These are phyloP conservation scores for Somateria mollissima DNA, from an alignment of 2,797 vertebrate species.

Conservation along the genomic window DNA sequence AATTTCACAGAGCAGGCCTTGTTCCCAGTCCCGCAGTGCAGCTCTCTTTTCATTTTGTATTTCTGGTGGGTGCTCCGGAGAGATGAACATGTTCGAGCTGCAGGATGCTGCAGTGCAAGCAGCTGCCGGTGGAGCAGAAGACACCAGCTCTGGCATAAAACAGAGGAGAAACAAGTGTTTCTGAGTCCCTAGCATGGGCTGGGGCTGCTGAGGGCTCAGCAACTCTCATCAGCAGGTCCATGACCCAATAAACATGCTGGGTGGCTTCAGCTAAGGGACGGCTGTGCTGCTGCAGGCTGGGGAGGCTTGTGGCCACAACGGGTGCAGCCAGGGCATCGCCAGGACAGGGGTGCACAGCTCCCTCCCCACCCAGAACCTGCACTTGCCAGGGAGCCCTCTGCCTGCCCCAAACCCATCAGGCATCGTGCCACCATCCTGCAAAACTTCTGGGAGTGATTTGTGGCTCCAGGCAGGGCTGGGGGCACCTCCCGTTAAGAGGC, in stretches of 20 bases:
- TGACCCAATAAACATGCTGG: background rate
- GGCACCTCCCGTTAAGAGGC: background rate
- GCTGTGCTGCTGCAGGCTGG: background rate
- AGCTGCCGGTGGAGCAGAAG: background rate
- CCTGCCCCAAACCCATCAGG: background rate
- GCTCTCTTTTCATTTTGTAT: background rate
- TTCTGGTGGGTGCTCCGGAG: background rate
- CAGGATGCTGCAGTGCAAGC: background rate
- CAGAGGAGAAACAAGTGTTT: background rate
- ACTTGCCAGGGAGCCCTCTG: fast-evolving
- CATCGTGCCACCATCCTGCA: fast-evolving
- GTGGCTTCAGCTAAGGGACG: background rate
- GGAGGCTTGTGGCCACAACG: background rate
- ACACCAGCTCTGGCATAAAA: background rate
- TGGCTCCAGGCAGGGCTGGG: background rate
- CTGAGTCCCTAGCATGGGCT: background rate
- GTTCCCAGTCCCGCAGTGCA: background rate
- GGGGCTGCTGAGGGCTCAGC: background rate
- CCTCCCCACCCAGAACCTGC: background rate
- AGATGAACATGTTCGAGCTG: background rate
- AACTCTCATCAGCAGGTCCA: background rate
- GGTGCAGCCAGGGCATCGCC: fast-evolving
- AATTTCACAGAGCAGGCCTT: background rate
- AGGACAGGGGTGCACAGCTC: background rate
- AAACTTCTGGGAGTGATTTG: background rate